Percentiles rank a stretch among this genome's conserved stretches.
These are phyloP conservation scores for Athalia cordata DNA, from an alignment of 2,888 invertebrate species.

Conservation along the genomic window DNA sequence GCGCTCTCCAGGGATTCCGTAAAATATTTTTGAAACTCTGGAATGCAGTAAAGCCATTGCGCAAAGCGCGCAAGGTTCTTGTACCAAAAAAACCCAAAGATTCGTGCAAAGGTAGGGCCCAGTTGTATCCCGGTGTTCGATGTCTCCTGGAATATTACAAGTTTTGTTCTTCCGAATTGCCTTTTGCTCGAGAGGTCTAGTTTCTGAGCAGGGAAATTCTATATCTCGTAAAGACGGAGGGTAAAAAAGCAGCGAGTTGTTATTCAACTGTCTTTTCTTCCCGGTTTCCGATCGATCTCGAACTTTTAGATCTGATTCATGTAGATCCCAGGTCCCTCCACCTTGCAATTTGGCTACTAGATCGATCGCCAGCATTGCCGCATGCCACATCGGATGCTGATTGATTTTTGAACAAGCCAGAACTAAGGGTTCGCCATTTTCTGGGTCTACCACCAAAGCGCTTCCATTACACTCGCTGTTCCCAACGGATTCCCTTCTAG, in stretches of 20 bases:
- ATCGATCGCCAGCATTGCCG: constrained; percentile 90
- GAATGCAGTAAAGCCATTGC: constrained; percentile 96
- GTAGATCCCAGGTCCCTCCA: constrained; percentile 82
- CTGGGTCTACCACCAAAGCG: constrained; percentile 86
- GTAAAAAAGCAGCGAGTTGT: constrained; percentile 57
- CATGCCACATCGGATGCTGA: constrained; percentile 86
- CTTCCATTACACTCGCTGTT: constrained; percentile 69
- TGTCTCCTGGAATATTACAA: background rate
- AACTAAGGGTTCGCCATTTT: constrained; percentile 79
- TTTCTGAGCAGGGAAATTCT: constrained; percentile 51
- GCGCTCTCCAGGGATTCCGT: constrained; percentile 74
- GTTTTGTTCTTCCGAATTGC: background rate
- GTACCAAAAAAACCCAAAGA: constrained; percentile 87
- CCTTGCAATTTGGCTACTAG: constrained; percentile 88
- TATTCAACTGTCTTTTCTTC: background rate
- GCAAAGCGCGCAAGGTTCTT: constrained; percentile 96
- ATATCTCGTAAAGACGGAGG: constrained; percentile 57
- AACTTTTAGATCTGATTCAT: background rate
- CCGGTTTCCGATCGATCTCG: background rate
- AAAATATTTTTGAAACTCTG: constrained; percentile 89
- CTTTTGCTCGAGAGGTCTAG: constrained; percentile 22
- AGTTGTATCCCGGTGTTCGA: constrained; percentile 60
- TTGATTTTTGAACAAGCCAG: constrained; percentile 78
- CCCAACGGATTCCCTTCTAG: constrained; percentile 59
- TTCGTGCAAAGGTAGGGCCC: constrained; percentile 91